phyloP scores from a whole-genome alignment of 2,888 invertebrate genomes.

The Helicoverpa assulta region DNA sequence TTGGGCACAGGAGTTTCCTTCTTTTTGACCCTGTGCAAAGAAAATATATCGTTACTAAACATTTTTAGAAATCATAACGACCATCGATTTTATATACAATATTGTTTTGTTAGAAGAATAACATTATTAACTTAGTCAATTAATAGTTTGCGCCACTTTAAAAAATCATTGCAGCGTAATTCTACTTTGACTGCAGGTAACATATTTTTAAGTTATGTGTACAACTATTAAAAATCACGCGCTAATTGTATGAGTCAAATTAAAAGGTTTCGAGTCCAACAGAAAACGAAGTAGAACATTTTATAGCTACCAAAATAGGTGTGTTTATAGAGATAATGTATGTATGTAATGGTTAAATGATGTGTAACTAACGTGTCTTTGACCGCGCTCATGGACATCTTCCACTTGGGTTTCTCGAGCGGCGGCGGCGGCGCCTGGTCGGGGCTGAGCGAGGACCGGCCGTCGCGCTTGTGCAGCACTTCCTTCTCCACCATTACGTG shows the following conservation, averaged over 20 bases:
- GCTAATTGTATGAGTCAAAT: constrained; percentile 44
- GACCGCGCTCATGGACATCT: constrained; percentile 92
- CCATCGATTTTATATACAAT: neutral
- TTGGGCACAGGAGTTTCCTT: constrained; percentile 89
- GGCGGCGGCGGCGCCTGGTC: constrained; percentile 88
- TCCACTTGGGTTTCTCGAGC: constrained; percentile 91
- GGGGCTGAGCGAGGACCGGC: constrained; percentile 81
- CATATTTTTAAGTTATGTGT: constrained; percentile 15
- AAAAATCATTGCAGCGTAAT: neutral
- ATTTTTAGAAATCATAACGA: neutral
- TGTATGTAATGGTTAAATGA: neutral
- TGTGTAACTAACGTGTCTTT: constrained; percentile 84
- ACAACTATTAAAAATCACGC: constrained; percentile 34
- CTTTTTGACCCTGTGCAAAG: constrained; percentile 89
- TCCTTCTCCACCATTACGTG: constrained; percentile 94
- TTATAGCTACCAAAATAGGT: too few species aligned
- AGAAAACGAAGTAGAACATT: constrained; percentile 7
- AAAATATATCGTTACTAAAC: constrained; percentile 25
- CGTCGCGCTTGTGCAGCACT: constrained; percentile 86
- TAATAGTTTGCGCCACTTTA: neutral
- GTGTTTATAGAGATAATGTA: neutral
- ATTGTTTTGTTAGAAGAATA: neutral
- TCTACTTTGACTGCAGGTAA: neutral
- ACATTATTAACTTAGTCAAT: too few species aligned
- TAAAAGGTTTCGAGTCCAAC: constrained; percentile 12